Percentiles rank a stretch among this genome's conserved stretches.
phyloP scores from a whole-genome alignment of 2,888 invertebrate species.

The Gerris lacustris region DNA sequence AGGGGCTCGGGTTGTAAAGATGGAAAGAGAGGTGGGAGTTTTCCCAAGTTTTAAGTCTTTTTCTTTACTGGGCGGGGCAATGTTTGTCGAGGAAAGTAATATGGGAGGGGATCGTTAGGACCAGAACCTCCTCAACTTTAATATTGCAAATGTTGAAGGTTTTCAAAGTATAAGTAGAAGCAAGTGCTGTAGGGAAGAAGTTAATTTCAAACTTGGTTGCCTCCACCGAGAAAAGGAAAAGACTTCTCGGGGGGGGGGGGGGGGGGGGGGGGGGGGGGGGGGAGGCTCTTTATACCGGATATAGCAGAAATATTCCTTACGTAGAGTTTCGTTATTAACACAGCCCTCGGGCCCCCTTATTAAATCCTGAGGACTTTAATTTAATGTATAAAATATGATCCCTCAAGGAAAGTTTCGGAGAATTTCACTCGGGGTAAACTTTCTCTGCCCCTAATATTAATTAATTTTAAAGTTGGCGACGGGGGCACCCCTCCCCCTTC shows the following conservation, averaged over 20 bases:
- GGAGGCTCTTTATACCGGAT: neutral
- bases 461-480: conserved; percentile 11
- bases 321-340: conserved; percentile 5
- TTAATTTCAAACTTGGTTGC: conserved; percentile 3
- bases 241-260: neutral
- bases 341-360: conserved; percentile 20
- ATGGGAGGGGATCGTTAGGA: neutral
- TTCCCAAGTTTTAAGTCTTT: neutral
- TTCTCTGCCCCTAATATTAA: conserved; percentile 13
- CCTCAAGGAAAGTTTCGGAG: conserved; percentile 12
- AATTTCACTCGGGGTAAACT: neutral
- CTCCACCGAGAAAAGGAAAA: neutral
- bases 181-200: neutral
- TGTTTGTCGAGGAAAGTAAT: conserved; percentile 3
- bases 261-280: neutral
- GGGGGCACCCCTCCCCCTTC: neutral
- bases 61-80: neutral
- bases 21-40: no score
- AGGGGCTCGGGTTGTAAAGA: no score
- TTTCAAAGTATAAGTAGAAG: neutral
- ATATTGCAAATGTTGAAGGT: conserved; percentile 1
- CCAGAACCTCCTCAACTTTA: neutral
- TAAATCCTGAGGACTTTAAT: conserved; percentile 27
- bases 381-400: conserved; percentile 30
- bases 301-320: conserved; percentile 4